Conservation (phyloP, 2,888 invertebrate genomes). For the Idaea aversata region DNA sequence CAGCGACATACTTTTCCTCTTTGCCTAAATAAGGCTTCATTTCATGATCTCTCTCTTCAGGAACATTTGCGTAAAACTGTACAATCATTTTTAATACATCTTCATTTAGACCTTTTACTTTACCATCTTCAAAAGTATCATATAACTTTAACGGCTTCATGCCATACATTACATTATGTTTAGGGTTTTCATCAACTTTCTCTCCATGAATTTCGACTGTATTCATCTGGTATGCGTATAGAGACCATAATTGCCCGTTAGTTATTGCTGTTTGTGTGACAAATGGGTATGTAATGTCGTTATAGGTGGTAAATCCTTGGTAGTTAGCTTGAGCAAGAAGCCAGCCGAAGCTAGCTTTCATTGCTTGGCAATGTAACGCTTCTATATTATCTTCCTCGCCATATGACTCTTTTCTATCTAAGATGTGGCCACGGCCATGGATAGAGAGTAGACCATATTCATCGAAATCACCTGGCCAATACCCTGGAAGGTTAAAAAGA, state of each 20-base stretch:
- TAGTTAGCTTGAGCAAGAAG: conserved; percentile 88
- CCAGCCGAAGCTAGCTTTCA: conserved; percentile 91
- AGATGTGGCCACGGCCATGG: conserved; percentile 83
- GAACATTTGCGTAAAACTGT: conserved; percentile 86
- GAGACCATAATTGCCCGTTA: conserved; percentile 92
- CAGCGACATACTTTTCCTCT: conserved; percentile 80
- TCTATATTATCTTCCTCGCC: conserved; percentile 81
- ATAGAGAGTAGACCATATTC: conserved; percentile 90
- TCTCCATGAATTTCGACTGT: conserved; percentile 85
- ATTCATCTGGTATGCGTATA: conserved; percentile 96
- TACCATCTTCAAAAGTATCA: conserved; percentile 85
- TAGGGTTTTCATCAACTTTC: conserved; percentile 82
- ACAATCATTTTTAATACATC: conserved; percentile 86
- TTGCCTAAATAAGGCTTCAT: conserved; percentile 87
- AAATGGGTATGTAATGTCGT: conserved; percentile 95
- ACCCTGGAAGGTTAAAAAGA: conserved; percentile 74
- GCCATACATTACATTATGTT: conserved; percentile 90
- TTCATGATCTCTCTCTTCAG: conserved; percentile 81
- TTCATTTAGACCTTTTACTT: conserved; percentile 89
- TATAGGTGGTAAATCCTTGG: conserved; percentile 93
- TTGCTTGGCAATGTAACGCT: conserved; percentile 86
- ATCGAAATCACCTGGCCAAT: conserved; percentile 90
- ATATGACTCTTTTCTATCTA: conserved; percentile 63
- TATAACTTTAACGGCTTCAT: conserved; percentile 86
- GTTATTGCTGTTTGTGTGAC: conserved; percentile 93